A percentile compares a stretch with the other conserved stretches of the same genome.
phyloP scores from a whole-genome alignment of 2,888 invertebrate genomes.

The Macaria notata region DNA sequence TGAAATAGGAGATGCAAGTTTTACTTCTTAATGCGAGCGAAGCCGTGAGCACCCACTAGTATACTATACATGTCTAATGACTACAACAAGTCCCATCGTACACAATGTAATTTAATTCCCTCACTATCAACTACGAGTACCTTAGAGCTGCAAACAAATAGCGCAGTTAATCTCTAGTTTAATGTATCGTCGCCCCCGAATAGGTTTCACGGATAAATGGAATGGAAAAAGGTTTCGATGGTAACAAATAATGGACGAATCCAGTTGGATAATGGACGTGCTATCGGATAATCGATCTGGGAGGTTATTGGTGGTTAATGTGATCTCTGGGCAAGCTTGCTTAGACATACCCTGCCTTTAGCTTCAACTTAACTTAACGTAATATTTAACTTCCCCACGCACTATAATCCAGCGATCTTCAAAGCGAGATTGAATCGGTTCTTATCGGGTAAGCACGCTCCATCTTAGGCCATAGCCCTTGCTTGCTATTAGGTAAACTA shows the following conservation, averaged over 20 bases:
- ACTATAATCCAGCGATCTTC: no score
- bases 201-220: conserved; percentile 67
- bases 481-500: no score
- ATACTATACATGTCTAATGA: no score
- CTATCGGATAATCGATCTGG: conserved; percentile 23
- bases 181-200: conserved; percentile 71
- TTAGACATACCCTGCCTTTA: neutral
- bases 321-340: conserved; percentile 17
- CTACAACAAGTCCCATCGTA: neutral
- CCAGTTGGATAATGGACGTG: conserved; percentile 43
- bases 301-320: conserved; percentile 22
- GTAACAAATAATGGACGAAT: conserved; percentile 69
- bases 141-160: conserved; percentile 57
- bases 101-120: conserved; percentile 13
- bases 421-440: no score
- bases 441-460: no score
- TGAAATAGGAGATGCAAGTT: no score
- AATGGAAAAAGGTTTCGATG: conserved; percentile 70
- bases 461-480: no score
- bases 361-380: no score
- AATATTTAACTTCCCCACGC: no score
- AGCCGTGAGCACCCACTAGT: no score
- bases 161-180: conserved; percentile 70
- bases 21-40: no score
- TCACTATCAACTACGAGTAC: conserved; percentile 6